A percentile compares a stretch with the other conserved stretches of the same genome.
These are phyloP conservation scores for Bimastos eiseni DNA, from an alignment of 2,888 invertebrate species.

Conservation along the genomic window DNA sequence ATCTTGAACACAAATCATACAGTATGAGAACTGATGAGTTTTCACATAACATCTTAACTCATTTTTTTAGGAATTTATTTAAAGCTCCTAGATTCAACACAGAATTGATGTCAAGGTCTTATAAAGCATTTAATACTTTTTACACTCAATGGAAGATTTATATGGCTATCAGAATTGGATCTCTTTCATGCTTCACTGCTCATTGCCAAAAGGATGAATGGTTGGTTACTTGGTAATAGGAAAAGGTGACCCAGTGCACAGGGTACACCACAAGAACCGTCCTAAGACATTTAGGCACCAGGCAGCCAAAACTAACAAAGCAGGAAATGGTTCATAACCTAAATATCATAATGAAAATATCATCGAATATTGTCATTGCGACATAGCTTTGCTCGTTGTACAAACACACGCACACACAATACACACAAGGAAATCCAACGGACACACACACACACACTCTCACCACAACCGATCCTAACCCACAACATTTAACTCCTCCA, in stretches of 20 bases:
- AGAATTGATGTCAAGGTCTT: not conserved
- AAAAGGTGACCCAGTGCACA: not conserved
- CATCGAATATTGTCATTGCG: not conserved
- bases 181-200: not conserved
- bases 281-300: not conserved
- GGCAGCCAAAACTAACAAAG: not conserved
- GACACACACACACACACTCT: no score
- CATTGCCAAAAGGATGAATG: not conserved
- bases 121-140: not conserved
- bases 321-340: not conserved
- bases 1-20: not conserved
- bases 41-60: not conserved
- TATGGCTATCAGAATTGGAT: not conserved
- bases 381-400: no score
- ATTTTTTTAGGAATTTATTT: not conserved
- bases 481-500: not conserved
- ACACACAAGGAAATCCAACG: not conserved
- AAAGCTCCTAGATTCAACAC: not conserved
- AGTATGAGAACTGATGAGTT: not conserved
- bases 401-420: not conserved
- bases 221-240: not conserved
- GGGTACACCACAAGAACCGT: not conserved
- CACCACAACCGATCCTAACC: not conserved
- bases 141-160: not conserved
- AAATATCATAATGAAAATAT: not conserved